Evolutionary conservation across 2,888 invertebrate species (phyloP), one percentile per base, ranked within the genome.

Genomic region (Drosophila phalerata): DNA sequence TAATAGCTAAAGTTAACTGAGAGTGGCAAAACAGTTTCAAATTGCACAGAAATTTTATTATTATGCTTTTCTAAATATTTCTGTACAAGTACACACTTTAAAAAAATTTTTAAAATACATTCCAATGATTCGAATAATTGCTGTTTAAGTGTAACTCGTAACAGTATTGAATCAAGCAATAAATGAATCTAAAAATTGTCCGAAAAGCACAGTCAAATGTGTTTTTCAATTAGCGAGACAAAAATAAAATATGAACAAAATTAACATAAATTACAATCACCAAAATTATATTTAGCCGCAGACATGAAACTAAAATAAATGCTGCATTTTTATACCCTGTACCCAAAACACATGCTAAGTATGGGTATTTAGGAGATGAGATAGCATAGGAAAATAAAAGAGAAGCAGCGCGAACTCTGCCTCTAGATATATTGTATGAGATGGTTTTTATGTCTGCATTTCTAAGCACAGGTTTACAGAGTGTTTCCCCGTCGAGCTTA

Each of bases 181-280:
- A 13, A 42, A 34, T 25, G 2, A 9, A 15, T n/a, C 9, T 38
- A 32, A 45, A 45, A 38, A 38, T 10, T 38, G 32, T n/a, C 19
- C 22, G 37, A 8, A 63, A 32, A 5, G 9, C 42, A 34, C 28
- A 28, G 17, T 40, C 6, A 38, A 73, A 79, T 74, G 53, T 28
- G 28, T 48, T 77, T 77, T 77, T 63, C 76, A 77, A 79, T 79
- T 77, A 77, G 79, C 45, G 38, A 10, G 34, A 28, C 42, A 19
- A 47, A 68, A 68, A 65, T 61, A 74, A 78, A 69, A 78, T 74
- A 61, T 64, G 42, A 64, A 61, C 64, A 40, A 65, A 75, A 79
- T 77, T 79, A 75, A 61, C 79, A 77, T 79, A 77, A 77, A 77
- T 77, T 71, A 70, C 65, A 77, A 79, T 77, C 68, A 75, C 70